Base-by-base conservation (phyloP, 2,888 invertebrate species). In the Brachyptera putata region DNA sequence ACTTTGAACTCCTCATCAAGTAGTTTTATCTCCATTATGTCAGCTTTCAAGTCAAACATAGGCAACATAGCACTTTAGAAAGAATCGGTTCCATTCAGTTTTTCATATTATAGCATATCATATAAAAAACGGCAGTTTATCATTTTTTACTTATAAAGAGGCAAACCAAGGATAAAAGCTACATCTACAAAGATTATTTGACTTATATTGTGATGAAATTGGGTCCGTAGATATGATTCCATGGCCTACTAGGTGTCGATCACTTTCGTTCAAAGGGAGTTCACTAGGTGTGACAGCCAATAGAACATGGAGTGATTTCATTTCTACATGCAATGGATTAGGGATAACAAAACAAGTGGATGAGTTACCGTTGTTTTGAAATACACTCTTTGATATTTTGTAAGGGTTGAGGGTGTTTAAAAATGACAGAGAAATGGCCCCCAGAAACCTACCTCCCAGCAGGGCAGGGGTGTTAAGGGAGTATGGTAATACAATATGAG, bases 71-170 rank as follows among this genome's bases (percentile, higher is more conserved):
- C 53, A 53, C 36, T 46, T 46, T 14, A 21, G n/a, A n/a, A n/a
- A 7, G 30, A 11, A 30, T 30, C 30, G 5, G 30, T 30, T 30
- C 30, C 5, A 30, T 57, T 57, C 22, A 34, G 25, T 37, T 58
- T 49, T 21, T 59, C 53, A 53, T 41, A 43, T 37, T 18, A 34
- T 59, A 46, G 46, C 24, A 46, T 46, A 16, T 37, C 18, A 60
- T 48, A 60, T 48, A 60, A 60, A 58, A 18, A 53, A 53, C 53
- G 34, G 34, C 34, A 53, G 53, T 36, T 53, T 53, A 18, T 53
- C 16, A 9, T 14, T 43, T 11, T 43, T 14, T 43, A 36, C 46
- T 46, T 46, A 46, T 46, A 21, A 53, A 53, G 34, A 53, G 18
- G 53, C 53, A 53, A 53, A 53, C 16, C 53, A 34, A 30, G 21